Evolutionary conservation across 2,113 vertebrate genomes (phyloP), one percentile per base, ranked within the genome.

Genomic region (Amazona vittata): DNA sequence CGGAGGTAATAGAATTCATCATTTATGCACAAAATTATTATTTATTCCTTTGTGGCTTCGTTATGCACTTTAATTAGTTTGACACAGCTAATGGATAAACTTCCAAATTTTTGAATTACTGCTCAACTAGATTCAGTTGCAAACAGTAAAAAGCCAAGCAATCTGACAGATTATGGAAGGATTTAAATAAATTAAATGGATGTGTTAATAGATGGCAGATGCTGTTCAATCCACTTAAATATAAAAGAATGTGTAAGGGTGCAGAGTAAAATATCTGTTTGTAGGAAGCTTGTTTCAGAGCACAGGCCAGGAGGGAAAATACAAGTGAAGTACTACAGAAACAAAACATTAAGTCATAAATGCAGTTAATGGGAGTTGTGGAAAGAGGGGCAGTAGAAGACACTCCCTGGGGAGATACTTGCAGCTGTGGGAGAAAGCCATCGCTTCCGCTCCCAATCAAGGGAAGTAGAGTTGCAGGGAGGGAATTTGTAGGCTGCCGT

Each of bases 161-260:
- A 24, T 60, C 29, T 84, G 47, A 44, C 19, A 86, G 63, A 41
- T 41, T 73, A 37, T 29, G 68, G 55, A 67, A 86, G n/a, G 39
- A 89, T 81, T 93, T 81, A 83, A 65, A 76, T 86, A 69, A 93
- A 69, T 89, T 83, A 73, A 85, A 91, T 52, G 49, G 26, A 50
- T 83, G 50, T 8, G 6, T 87, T 93, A 77, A 64, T 80, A 87
- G 67, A 53, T 89, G 77, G 16, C 46, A 68, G 87, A 84, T 75
- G 20, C 64, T 83, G 46, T 20, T 81, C 31, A 77, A 55, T 83
- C 21, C 28, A 77, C 57, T 68, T 75, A 57, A 85, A 77, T 82
- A 25, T 70, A 33, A 71, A 93, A 79, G 43, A 83, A 47, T 37
- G 7, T 12, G 5, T 57, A 39, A 46, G 43, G 73, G 52, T 35